A percentile compares a stretch with the other conserved stretches of the same genome.
These are phyloP conservation scores for Gymnocypris eckloni DNA, from an alignment of 2,797 vertebrate species.

Conservation along the genomic window DNA sequence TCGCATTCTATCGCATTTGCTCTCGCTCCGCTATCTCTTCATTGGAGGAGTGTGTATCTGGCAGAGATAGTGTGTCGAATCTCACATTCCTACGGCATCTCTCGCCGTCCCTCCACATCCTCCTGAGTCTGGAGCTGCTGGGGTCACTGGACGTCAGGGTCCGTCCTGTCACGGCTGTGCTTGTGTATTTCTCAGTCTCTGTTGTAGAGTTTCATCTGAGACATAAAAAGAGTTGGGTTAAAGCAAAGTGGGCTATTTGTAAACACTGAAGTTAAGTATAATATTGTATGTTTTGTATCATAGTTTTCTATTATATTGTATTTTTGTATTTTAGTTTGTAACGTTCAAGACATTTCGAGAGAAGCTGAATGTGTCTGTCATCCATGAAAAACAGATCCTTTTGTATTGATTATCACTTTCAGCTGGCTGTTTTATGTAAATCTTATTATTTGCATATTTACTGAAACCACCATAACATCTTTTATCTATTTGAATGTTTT, in stretches of 20 bases:
- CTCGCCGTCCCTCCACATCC: conserved; percentile 65
- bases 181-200: conserved; percentile 54
- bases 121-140: conserved; percentile 42
- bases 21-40: conserved; percentile 54
- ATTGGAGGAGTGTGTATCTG: conserved; percentile 62
- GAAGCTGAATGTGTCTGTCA: not conserved
- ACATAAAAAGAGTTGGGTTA: not conserved
- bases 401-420: conserved; percentile 69
- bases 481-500: conserved; percentile 78
- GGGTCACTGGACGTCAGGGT: conserved; percentile 72
- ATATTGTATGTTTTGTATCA: not conserved
- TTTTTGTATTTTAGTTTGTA: not conserved
- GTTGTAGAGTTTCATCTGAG: conserved; percentile 63
- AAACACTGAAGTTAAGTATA: not conserved
- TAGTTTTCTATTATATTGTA: no score
- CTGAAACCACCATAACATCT: conserved; percentile 69
- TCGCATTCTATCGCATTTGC: conserved; percentile 62
- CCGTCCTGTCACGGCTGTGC: conserved; percentile 43
- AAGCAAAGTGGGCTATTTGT: not conserved
- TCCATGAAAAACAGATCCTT: conserved; percentile 62
- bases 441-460: conserved; percentile 76
- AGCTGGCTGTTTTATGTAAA: conserved; percentile 77
- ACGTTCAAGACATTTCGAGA: not conserved
- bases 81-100: conserved; percentile 68
- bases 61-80: conserved; percentile 58